Percentiles rank a stretch among this genome's conserved stretches.
phyloP scores from a whole-genome alignment of 2,797 vertebrate species.

The Dipus sagitta region DNA sequence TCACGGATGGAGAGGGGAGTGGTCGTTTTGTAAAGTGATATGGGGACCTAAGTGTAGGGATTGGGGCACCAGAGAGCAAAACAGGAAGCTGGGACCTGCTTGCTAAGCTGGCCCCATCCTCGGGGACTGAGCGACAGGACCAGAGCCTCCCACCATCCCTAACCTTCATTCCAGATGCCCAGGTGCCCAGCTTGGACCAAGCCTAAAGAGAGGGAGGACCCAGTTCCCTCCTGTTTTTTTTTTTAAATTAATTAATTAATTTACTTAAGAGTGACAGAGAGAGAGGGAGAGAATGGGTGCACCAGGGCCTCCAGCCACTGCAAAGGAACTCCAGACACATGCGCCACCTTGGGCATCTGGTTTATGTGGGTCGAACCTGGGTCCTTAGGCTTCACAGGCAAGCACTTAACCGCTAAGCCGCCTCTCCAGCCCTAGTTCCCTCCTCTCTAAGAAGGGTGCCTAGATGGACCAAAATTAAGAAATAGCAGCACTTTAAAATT shows the following conservation, averaged over 20 bases:
- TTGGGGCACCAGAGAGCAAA: neutral
- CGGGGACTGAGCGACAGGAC: neutral
- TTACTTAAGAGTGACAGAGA: too few species aligned
- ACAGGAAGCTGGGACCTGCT: neutral
- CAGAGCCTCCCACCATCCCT: accelerated
- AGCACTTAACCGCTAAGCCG: too few species aligned
- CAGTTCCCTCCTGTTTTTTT: neutral
- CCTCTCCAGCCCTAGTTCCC: too few species aligned
- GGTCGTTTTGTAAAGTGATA: neutral
- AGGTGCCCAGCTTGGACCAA: neutral
- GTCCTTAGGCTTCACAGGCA: too few species aligned
- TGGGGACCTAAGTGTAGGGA: neutral
- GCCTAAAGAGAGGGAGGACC: neutral
- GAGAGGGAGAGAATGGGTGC: too few species aligned
- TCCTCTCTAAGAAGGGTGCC: constrained; percentile 10
- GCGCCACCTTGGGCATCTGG: too few species aligned
- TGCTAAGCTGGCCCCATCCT: neutral
- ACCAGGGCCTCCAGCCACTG: too few species aligned
- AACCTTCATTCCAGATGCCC: neutral
- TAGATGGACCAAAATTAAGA: constrained; percentile 31
- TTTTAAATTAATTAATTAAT: too few species aligned
- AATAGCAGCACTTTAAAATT: constrained; percentile 32
- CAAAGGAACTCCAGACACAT: too few species aligned
- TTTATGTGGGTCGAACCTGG: too few species aligned
- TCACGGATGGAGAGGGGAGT: neutral